phyloP scores from a whole-genome alignment of 2,797 vertebrate genomes.

The Halcyon chelicuti region DNA sequence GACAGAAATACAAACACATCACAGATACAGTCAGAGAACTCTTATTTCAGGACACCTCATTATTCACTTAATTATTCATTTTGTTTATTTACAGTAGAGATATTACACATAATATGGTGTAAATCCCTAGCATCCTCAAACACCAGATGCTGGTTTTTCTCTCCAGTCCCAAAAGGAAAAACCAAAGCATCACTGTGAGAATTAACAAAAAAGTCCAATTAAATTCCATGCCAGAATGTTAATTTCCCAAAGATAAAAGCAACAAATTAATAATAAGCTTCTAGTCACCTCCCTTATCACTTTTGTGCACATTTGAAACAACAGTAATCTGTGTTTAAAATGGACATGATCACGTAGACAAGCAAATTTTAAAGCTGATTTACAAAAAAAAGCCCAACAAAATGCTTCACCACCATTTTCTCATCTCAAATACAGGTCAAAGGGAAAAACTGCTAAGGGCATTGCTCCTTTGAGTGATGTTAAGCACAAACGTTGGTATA shows the following conservation, averaged over 20 bases:
- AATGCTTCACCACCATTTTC: neutral
- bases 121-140: conserved; percentile 80
- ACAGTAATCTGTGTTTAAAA: neutral
- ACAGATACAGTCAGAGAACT: conserved; percentile 33
- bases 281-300: conserved; percentile 63
- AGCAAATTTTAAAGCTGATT: neutral
- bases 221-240: conserved; percentile 78
- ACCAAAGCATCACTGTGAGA: conserved; percentile 75
- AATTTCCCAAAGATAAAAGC: conserved; percentile 76
- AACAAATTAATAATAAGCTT: conserved; percentile 73
- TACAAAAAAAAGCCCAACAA: neutral
- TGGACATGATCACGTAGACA: neutral
- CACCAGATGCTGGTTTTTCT: conserved; percentile 80
- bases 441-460: neutral
- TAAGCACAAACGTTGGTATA: neutral
- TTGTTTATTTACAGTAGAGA: conserved; percentile 82
- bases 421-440: neutral
- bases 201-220: conserved; percentile 82
- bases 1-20: neutral
- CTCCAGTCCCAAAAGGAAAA: conserved; percentile 74
- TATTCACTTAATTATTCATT: conserved; percentile 81
- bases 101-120: conserved; percentile 77
- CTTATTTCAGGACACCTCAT: conserved; percentile 70
- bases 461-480: neutral
- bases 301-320: conserved; percentile 25